A percentile compares a stretch with the other conserved stretches of the same genome.
phyloP scores from a whole-genome alignment of 2,888 invertebrate genomes.

The Lepidochrysops patricia region DNA sequence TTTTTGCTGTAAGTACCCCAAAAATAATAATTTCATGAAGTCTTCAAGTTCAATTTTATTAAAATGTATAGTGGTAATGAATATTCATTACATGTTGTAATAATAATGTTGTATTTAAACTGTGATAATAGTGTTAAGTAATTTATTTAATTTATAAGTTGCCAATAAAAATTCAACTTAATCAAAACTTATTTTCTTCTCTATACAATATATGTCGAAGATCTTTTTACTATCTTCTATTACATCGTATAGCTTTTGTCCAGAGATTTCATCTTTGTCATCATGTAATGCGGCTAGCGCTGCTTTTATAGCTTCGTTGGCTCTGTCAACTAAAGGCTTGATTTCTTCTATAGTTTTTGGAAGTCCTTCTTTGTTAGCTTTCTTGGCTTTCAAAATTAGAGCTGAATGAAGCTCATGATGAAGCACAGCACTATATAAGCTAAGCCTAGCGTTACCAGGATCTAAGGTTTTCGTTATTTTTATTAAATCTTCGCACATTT shows the following conservation, averaged over 20 bases:
- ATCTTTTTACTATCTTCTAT: constrained; percentile 61
- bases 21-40: too few relatives aligned
- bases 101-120: constrained; percentile 19
- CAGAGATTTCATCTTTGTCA: constrained; percentile 70
- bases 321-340: constrained; percentile 54
- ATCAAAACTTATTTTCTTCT: constrained; percentile 46
- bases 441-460: constrained; percentile 82
- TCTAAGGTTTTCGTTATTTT: constrained; percentile 78
- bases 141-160: constrained; percentile 17
- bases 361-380: constrained; percentile 42
- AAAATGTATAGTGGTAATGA: too few relatives aligned
- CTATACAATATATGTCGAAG: constrained; percentile 61
- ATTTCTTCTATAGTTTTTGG: constrained; percentile 46
- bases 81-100: neutral
- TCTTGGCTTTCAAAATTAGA: constrained; percentile 64
- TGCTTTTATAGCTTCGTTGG: constrained; percentile 52
- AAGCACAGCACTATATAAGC: constrained; percentile 85
- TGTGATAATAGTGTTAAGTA: constrained; percentile 32
- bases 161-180: constrained; percentile 28
- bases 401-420: constrained; percentile 81
- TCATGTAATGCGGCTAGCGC: constrained; percentile 63
- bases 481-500: constrained; percentile 79
- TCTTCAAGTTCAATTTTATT: too few relatives aligned
- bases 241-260: constrained; percentile 66
- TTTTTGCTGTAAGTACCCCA: too few relatives aligned